These are phyloP conservation scores for Acanthosepion esculentum DNA, from an alignment of 2,888 invertebrate species.

Conservation along the genomic window DNA sequence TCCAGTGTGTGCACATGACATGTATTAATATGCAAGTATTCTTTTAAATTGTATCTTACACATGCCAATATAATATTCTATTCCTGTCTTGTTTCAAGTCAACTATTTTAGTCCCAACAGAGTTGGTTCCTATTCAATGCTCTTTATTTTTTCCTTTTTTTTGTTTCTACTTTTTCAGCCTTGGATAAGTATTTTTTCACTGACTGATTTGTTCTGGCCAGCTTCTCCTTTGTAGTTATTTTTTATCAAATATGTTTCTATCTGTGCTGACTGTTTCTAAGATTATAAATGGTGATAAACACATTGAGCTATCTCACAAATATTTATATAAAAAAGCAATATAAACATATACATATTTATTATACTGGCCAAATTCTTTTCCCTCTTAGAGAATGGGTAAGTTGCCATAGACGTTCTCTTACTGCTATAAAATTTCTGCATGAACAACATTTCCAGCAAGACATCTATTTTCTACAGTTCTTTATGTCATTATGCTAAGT, in stretches of 20 bases:
- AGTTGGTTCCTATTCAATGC: background rate
- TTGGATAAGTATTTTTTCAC: background rate
- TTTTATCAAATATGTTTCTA: background rate
- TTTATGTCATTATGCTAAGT: too few relatives aligned
- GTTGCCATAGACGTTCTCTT: too few relatives aligned
- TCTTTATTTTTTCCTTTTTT: background rate
- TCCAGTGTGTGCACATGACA: background rate
- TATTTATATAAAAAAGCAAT: background rate
- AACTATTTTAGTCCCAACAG: background rate
- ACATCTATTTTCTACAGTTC: too few relatives aligned
- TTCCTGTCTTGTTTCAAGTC: constrained; percentile 21
- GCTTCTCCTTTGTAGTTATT: background rate
- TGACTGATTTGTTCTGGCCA: background rate
- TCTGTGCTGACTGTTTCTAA: background rate
- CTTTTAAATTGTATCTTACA: background rate
- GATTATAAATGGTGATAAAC: background rate
- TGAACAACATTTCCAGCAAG: too few relatives aligned
- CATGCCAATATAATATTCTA: constrained; percentile 33
- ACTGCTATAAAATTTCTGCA: too few relatives aligned
- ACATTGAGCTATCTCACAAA: background rate
- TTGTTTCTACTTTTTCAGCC: background rate
- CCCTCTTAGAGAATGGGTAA: too few relatives aligned
- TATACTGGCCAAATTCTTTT: too few relatives aligned
- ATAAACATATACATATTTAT: background rate
- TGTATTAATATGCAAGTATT: constrained; percentile 33